Evolutionary conservation across 2,888 invertebrate species (phyloP).

Genomic region (Dilophus febrilis): DNA sequence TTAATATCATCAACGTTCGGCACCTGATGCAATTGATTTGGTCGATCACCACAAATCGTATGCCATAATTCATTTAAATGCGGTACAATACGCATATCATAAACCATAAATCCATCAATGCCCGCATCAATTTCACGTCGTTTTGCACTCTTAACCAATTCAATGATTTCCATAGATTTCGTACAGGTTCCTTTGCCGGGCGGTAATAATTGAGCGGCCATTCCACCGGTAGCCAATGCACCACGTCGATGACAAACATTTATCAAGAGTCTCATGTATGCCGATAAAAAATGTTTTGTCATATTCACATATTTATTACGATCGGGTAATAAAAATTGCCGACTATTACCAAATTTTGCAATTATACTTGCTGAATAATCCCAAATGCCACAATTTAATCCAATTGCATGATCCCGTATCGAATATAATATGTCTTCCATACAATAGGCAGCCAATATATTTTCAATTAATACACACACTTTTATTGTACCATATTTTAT

Average conservation of each 20-base stretch:
- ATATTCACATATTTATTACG: slow-evolving; percentile 49
- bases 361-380: slow-evolving; percentile 52
- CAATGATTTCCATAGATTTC: slow-evolving; percentile 29
- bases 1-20: slow-evolving; percentile 27
- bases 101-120: slow-evolving; percentile 53
- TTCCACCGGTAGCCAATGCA: slow-evolving; percentile 48
- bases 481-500: slow-evolving; percentile 46
- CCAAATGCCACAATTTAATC: slow-evolving; percentile 60
- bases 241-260: slow-evolving; percentile 40
- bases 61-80: slow-evolving; percentile 39
- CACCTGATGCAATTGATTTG: slow-evolving; percentile 36
- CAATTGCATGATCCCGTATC: slow-evolving; percentile 45
- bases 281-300: slow-evolving; percentile 42
- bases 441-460: slow-evolving; percentile 48
- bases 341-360: slow-evolving; percentile 38
- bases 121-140: slow-evolving; percentile 38
- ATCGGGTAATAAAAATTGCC: slow-evolving; percentile 39
- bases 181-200: slow-evolving; percentile 16
- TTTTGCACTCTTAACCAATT: slow-evolving; percentile 34
- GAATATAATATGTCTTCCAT: slow-evolving; percentile 51
- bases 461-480: slow-evolving; percentile 55
- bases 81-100: slow-evolving; percentile 42
- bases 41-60: slow-evolving; percentile 22
- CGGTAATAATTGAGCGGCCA: slow-evolving; percentile 44
- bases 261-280: slow-evolving; percentile 43